Base-by-base conservation (phyloP, 2,113 vertebrate genomes). In the Vulpes lagopus region DNA sequence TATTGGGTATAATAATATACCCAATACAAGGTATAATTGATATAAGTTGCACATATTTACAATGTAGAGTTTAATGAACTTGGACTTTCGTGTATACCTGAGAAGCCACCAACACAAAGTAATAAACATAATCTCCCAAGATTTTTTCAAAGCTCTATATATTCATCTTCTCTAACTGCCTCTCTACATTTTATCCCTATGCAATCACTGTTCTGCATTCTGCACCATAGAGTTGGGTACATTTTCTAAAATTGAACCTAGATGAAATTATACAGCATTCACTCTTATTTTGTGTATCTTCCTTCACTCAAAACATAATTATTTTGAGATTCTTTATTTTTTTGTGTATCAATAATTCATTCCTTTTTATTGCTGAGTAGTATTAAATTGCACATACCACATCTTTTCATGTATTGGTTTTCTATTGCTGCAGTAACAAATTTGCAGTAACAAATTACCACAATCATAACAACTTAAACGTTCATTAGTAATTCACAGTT, bases 161-260 rank as follows among this genome's bases (percentile, higher is more conserved):
- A 64, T 49, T 43, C 15, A 53, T 84, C 32, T 91, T 88, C 7
- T 55, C 19, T 55, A 65, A 73, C 43, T 14, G 12, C 2, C 10
- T 16, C 10, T 85, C 4, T 17, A 35, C 5, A 49, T 53, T 30
- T 32, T 51, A 57, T 49, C 19, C 65, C 62, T 11, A 55, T 30
- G 15, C 12, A 85, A 32, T 80, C 7, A 16, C 35, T 51, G 9
- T 25, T 82, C 51, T 73, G 57, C 23, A 89, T 88, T 92, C 10
- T 92, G 57, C 38, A 19, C 23, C 65, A 5, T 82, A 74, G n/a
- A 60, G 25, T 30, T 88, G 10, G 57, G 27, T 79, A 14, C 43
- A 83, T 83, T 59, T 94, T 92, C 49, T 92, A 51, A 88, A 87
- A 71, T 83, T 91, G 19, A 82, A 81, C 51, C 25, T 49, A 25